Conservation (phyloP, 2,888 invertebrate species). For the Coelopa pilipes region DNA sequence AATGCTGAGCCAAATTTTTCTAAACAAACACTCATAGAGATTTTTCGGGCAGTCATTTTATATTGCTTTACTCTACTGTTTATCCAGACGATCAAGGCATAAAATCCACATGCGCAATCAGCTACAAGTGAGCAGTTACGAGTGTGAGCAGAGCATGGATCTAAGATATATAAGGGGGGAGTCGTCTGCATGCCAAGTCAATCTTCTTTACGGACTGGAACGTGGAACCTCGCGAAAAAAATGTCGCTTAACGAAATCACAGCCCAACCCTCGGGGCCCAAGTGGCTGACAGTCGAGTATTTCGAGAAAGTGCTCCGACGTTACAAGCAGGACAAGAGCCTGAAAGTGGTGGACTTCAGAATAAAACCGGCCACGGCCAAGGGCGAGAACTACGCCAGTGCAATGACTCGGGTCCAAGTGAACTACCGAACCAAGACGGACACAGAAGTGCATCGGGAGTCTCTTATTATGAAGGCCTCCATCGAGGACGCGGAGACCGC, state of each 20-base stretch:
- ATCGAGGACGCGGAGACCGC: constrained; percentile 53
- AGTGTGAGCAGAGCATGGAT: no score
- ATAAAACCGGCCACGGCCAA: constrained; percentile 53
- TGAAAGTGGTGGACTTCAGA: constrained; percentile 47
- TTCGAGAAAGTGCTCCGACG: constrained; percentile 51
- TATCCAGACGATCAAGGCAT: no score
- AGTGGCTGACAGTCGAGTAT: constrained; percentile 55
- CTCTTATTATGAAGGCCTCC: constrained; percentile 54
- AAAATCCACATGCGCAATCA: no score
- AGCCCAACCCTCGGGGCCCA: background rate
- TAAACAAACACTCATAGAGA: no score
- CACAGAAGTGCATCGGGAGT: constrained; percentile 42
- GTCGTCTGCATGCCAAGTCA: no score
- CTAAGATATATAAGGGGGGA: no score
- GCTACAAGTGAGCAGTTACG: no score
- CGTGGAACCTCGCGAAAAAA: background rate
- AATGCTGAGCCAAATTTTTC: no score
- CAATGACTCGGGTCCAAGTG: constrained; percentile 53
- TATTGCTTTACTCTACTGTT: no score
- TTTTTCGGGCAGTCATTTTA: no score
- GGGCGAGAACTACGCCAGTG: constrained; percentile 59
- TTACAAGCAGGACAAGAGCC: constrained; percentile 48
- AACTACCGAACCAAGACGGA: constrained; percentile 38
- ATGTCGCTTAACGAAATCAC: constrained; percentile 1
- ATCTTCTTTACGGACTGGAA: no score